A percentile compares a stretch with the other conserved stretches of the same genome.
These are phyloP conservation scores for Trichonephila clavata DNA, from an alignment of 1,140 invertebrate genomes.

Conservation along the genomic window DNA sequence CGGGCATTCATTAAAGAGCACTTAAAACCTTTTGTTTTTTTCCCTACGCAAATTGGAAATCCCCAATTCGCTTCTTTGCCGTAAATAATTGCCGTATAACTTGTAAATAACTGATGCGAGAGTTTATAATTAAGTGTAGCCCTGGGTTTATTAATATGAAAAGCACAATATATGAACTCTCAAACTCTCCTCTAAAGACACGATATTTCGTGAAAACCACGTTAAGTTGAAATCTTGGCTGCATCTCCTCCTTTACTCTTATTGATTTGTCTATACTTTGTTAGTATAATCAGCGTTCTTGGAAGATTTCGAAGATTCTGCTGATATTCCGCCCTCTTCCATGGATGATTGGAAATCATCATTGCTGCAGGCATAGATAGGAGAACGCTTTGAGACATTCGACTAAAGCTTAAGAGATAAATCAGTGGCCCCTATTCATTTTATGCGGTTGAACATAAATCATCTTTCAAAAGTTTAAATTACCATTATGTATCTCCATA, in stretches of 20 bases:
- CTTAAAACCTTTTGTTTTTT: constrained; percentile 65
- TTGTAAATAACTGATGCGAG: constrained; percentile 61
- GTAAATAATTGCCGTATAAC: constrained; percentile 25
- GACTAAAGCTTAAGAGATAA: not conserved
- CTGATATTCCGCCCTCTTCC: not conserved
- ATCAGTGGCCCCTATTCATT: not conserved
- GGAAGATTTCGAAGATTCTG: constrained; percentile 28
- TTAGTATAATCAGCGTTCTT: constrained; percentile 29
- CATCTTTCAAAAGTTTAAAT: not conserved
- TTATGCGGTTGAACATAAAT: not conserved
- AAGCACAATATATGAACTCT: constrained; percentile 28
- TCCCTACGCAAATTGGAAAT: constrained; percentile 59
- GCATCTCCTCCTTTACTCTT: not conserved
- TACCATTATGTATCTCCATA: not conserved
- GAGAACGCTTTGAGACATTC: constrained; percentile 11
- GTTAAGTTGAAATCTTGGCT: not conserved
- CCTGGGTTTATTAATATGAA: constrained; percentile 54
- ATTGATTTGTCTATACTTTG: constrained; percentile 49
- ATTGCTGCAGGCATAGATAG: constrained; percentile 5
- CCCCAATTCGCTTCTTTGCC: constrained; percentile 51
- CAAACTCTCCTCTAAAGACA: not conserved
- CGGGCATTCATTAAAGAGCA: constrained; percentile 60
- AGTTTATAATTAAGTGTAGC: constrained; percentile 72
- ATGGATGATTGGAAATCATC: constrained; percentile 38
- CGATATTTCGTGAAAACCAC: constrained; percentile 11